These are phyloP conservation scores for Acrobasis consociella DNA, from an alignment of 2,888 invertebrate species.

Conservation along the genomic window DNA sequence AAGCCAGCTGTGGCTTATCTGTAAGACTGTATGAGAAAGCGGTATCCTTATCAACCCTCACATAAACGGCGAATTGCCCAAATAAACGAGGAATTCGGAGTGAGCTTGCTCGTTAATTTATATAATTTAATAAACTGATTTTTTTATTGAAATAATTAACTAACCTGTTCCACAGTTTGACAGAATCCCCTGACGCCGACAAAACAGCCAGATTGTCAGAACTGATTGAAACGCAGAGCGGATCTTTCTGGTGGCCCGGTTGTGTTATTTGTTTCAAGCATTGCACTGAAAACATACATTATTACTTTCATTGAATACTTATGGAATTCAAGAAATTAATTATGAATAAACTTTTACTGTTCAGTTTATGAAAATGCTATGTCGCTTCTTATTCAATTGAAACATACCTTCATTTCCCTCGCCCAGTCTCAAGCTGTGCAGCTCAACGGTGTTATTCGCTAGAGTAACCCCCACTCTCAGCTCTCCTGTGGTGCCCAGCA, in stretches of 20 bases:
- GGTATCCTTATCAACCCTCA: too few relatives aligned
- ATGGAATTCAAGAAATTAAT: too few relatives aligned
- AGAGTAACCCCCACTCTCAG: slow-evolving; percentile 86
- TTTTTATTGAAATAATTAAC: slow-evolving; percentile 17
- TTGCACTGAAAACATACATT: slow-evolving; percentile 51
- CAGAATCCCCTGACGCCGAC: slow-evolving; percentile 92
- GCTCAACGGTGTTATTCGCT: slow-evolving; percentile 89
- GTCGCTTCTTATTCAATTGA: not conserved
- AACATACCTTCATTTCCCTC: slow-evolving; percentile 82
- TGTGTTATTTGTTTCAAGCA: slow-evolving; percentile 85
- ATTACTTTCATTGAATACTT: too few relatives aligned
- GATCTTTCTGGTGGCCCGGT: slow-evolving; percentile 95
- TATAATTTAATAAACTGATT: too few relatives aligned
- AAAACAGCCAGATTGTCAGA: slow-evolving; percentile 94
- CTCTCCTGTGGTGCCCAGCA: slow-evolving; percentile 88
- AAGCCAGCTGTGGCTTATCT: too few relatives aligned
- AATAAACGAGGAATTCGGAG: too few relatives aligned
- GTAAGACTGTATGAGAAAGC: too few relatives aligned
- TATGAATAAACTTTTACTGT: too few relatives aligned
- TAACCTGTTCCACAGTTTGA: slow-evolving; percentile 97
- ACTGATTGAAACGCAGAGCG: slow-evolving; percentile 93
- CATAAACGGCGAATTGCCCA: not conserved
- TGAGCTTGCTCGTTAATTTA: too few relatives aligned
- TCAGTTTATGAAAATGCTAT: too few relatives aligned
- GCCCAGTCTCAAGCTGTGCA: slow-evolving; percentile 82